Evolutionary conservation across 1,140 invertebrate species (phyloP), one percentile per base, ranked within the genome.

Genomic region (Berghia stephanieae): DNA sequence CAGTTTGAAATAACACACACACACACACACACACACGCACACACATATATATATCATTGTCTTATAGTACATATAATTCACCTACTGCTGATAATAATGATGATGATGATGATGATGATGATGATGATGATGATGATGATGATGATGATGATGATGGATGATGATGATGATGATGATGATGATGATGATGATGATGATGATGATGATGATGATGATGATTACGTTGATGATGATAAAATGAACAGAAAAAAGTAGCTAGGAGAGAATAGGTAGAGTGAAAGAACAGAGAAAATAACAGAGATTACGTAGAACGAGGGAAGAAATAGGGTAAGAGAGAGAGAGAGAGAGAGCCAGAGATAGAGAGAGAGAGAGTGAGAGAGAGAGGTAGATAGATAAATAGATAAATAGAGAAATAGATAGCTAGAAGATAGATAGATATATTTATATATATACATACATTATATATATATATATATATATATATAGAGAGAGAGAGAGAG

Each of bases 91-190:
- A 49, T n/a, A 49, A 49, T 16, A 49, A 49, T 16, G 46, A 49
- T n/a, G 46, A 13, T 49, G 46, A 52, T 52, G 46, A 52, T 49
- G 46, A n/a, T 13, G n/a, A 49, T 13, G 46, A 49, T 49, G 46
- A 52, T 52, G 46, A 52, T 52, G 46, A 52, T 52, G 46, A 52
- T 52, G 46, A 52, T 52, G 46, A 52, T 52, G 46, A 52, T 52
- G 46, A 52, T 52, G 40, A 77, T 44, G 60, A 49, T 43, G 57
- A 77, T 38, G 34, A 49, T n/a, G n/a, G n/a, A n/a, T n/a, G n/a
- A n/a, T n/a, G n/a, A n/a, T n/a, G n/a, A n/a, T n/a, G n/a, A n/a
- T 60, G 68, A 70, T 34, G 68, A 70, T 34, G 40, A 43, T 34
- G 68, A 70, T 34, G 40, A 70, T 34, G 68, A 43, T 34, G 40